phyloP scores from a whole-genome alignment of 2,888 invertebrate genomes.

The Agonopterix alstromeriana region DNA sequence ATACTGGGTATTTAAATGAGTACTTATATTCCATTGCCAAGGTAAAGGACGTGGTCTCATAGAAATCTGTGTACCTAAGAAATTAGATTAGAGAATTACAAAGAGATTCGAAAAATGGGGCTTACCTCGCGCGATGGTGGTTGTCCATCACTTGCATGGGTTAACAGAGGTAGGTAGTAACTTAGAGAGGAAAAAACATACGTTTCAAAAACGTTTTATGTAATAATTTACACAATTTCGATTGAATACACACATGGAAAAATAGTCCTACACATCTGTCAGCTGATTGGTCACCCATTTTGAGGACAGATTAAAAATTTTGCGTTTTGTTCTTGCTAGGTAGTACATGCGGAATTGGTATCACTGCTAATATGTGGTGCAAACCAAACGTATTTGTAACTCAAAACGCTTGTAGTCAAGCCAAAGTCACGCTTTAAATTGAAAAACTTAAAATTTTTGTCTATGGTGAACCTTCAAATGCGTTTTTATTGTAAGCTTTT shows the following conservation, averaged over 20 bases:
- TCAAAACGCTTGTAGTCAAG: too few relatives aligned
- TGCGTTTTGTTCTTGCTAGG: constrained; percentile 2
- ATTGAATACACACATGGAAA: constrained; percentile 52
- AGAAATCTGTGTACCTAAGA: constrained; percentile 5
- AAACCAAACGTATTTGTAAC: too few relatives aligned
- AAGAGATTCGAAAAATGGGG: not conserved
- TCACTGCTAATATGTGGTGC: too few relatives aligned
- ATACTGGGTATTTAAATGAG: too few relatives aligned
- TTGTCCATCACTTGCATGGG: constrained; percentile 22
- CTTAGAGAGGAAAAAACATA: constrained; percentile 21
- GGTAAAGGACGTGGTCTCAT: constrained; percentile 25
- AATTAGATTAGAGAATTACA: constrained; percentile 10
- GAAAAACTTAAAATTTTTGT: too few relatives aligned
- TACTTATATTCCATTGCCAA: constrained; percentile 10
- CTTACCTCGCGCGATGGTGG: constrained; percentile 1
- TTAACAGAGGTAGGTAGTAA: not conserved
- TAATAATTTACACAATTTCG: constrained; percentile 60
- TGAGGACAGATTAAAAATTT: constrained; percentile 9
- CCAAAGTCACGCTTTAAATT: too few relatives aligned
- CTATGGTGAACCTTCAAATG: too few relatives aligned
- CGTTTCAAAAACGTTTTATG: constrained; percentile 48
- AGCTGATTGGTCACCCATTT: constrained; percentile 60
- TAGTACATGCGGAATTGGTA: too few relatives aligned
- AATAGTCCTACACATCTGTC: constrained; percentile 55
- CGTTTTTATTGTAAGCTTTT: too few relatives aligned